Evolutionary conservation across 2,888 invertebrate genomes (phyloP), one percentile per base, ranked within the genome.

Genomic region (Copidosoma aretas): DNA sequence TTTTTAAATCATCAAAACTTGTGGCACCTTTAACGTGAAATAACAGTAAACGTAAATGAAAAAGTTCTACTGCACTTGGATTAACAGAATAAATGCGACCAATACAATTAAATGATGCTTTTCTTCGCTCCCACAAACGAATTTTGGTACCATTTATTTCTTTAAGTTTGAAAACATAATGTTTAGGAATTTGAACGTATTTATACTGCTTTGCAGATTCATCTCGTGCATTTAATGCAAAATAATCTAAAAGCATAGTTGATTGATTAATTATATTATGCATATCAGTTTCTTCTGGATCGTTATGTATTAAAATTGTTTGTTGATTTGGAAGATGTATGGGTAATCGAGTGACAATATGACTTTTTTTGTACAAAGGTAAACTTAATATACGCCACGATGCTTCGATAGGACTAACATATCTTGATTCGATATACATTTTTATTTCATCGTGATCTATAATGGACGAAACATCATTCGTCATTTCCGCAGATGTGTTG

Each of bases 1-100:
- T 78, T 67, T 71, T 63, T 22, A 81, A 59, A 64, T 79, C 67
- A 60, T 77, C 64, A 68, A 74, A 81, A 68, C 73, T 75, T 53
- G 60, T 76, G 12, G 77, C 75, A 25, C 77, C 80, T 72, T 72
- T 74, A 0, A 77, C 71, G 54, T 75, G 67, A 8, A 74, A 64
- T 1, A 80, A 64, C 1, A 80, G 56, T 8, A 79, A 56, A 43
- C 78, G 62, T 0, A 79, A 49, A 64, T 74, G 71, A 68, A 67
- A 79, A 5, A 73, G 54, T 72, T 79, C 78, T 0, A 52, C 39
- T 41, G 78, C 75, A n/a, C 53, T 63, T 10, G 75, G 72, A 21
- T 62, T 69, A 5, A 78, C 75, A 15, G 72, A 60, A 51, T 75
- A 75, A 54, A 77, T 74, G 25, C 77, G 58, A 2, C 73, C 73